Evolutionary conservation across 2,888 invertebrate genomes (phyloP).

Genomic region (Oegoconia quadripuncta): DNA sequence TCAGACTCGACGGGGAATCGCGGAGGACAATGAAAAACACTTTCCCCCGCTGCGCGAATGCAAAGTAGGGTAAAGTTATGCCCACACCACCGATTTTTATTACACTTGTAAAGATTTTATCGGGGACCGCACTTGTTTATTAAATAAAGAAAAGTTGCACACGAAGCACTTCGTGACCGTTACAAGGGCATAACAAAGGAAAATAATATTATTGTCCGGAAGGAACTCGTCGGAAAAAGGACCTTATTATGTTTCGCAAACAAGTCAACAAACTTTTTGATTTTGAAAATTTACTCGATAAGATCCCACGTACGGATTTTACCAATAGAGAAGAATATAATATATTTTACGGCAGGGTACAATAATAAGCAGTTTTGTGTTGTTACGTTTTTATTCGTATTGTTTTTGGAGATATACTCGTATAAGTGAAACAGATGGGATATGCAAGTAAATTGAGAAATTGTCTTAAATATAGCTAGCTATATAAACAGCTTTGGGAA

Average conservation of each 20-base stretch:
- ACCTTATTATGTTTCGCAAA: slow-evolving; percentile 8
- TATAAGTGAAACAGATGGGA: too few relatives aligned
- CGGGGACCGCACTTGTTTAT: slow-evolving; percentile 41
- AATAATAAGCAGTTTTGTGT: too few relatives aligned
- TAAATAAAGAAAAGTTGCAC: slow-evolving; percentile 41
- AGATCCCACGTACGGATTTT: too few relatives aligned
- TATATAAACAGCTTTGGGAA: too few relatives aligned
- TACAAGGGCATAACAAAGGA: slow-evolving; percentile 5
- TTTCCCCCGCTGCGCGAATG: slow-evolving; percentile 60
- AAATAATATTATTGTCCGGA: slow-evolving; percentile 8
- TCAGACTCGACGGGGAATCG: slow-evolving; percentile 43
- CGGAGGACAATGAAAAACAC: slow-evolving; percentile 70
- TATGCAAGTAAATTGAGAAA: too few relatives aligned
- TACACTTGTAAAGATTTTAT: slow-evolving; percentile 42
- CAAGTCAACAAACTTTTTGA: slow-evolving; percentile 8
- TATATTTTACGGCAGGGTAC: too few relatives aligned
- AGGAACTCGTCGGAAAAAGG: slow-evolving; percentile 9
- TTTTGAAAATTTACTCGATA: too few relatives aligned
- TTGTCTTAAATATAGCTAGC: too few relatives aligned
- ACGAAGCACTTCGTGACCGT: slow-evolving; percentile 11
- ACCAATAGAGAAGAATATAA: too few relatives aligned
- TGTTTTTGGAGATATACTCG: too few relatives aligned
- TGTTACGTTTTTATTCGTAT: too few relatives aligned
- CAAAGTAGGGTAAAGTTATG: slow-evolving; percentile 44
- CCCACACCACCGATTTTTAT: slow-evolving; percentile 35